Evolutionary conservation across 2,888 invertebrate genomes (phyloP).

Genomic region (Coelopa pilipes): DNA sequence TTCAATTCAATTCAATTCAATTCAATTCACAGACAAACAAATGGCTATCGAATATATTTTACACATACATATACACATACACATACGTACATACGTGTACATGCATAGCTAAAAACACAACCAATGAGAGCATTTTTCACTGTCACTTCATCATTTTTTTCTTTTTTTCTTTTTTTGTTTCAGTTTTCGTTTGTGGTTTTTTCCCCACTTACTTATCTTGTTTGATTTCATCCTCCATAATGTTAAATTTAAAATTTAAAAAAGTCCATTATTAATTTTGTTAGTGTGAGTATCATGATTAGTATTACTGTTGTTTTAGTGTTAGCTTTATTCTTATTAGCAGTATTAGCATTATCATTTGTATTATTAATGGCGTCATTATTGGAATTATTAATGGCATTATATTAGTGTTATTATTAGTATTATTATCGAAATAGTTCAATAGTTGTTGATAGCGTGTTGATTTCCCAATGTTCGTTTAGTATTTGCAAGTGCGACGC

Average conservation of each 20-base stretch:
- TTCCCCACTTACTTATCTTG: slow-evolving; percentile 19
- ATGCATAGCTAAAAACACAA: slow-evolving; percentile 65
- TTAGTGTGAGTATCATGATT: slow-evolving; percentile 25
- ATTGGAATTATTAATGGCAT: slow-evolving; percentile 42
- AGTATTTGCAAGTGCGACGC: background rate
- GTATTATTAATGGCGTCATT: too few species aligned
- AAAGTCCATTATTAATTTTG: slow-evolving; percentile 39
- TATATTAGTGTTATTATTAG: slow-evolving; percentile 15
- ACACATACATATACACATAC: slow-evolving; percentile 46
- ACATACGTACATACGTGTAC: slow-evolving; percentile 47
- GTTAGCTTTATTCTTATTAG: too few species aligned
- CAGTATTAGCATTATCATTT: too few species aligned
- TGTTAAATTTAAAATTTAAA: slow-evolving; percentile 2
- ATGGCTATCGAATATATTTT: slow-evolving; percentile 26
- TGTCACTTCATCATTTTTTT: slow-evolving; percentile 40
- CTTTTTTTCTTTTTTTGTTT: slow-evolving; percentile 40
- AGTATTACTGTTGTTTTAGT: too few species aligned
- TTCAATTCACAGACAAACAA: slow-evolving; percentile 14
- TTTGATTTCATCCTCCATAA: slow-evolving; percentile 23
- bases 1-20: background rate
- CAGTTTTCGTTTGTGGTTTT: slow-evolving; percentile 31
- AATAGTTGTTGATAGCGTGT: slow-evolving; percentile 55
- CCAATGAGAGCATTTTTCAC: slow-evolving; percentile 66
- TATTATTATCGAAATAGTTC: too few species aligned
- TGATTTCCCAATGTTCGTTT: slow-evolving; percentile 54